phyloP scores from a whole-genome alignment of 2,797 vertebrate genomes.

The Micropoecilia bifurca region DNA sequence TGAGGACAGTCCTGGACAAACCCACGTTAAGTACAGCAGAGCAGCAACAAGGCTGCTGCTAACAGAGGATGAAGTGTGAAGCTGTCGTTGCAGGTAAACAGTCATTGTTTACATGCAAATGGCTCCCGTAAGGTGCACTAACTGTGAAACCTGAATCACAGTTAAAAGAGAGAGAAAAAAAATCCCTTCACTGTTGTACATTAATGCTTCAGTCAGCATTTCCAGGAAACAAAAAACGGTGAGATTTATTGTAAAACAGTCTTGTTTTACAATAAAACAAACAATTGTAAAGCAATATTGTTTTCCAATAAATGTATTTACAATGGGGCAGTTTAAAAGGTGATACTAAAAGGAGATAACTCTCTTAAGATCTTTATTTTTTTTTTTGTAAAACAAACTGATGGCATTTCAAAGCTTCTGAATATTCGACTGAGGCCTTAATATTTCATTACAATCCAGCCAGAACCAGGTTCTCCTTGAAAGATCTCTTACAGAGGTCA shows the following conservation, averaged over 20 bases:
- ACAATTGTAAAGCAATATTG: not conserved
- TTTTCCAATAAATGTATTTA: not conserved
- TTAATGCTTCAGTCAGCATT: slow-evolving; percentile 59
- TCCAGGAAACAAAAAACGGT: not conserved
- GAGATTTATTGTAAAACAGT: not conserved
- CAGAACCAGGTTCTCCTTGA: not conserved
- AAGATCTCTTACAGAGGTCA: not conserved
- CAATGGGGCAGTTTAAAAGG: too few species aligned
- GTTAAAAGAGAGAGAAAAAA: slow-evolving; percentile 59
- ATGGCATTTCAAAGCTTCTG: not conserved
- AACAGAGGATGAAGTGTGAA: not conserved
- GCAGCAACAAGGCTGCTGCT: slow-evolving; percentile 8
- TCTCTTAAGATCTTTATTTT: not conserved
- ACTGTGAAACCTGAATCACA: slow-evolving; percentile 35
- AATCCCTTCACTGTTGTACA: slow-evolving; percentile 54
- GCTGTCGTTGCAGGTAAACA: slow-evolving; percentile 11
- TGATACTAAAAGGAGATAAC: not conserved
- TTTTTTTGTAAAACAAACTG: not conserved
- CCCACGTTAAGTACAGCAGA: slow-evolving; percentile 24
- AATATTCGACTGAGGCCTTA: not conserved
- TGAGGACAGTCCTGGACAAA: slow-evolving; percentile 64
- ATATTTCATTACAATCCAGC: not conserved
- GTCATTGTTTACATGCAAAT: slow-evolving; percentile 22
- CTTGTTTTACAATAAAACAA: not conserved
- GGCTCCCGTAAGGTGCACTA: slow-evolving; percentile 26